Evolutionary conservation across 2,888 invertebrate species (phyloP), one percentile per base, ranked within the genome.

Genomic region (Microctonus aethiopoides): DNA sequence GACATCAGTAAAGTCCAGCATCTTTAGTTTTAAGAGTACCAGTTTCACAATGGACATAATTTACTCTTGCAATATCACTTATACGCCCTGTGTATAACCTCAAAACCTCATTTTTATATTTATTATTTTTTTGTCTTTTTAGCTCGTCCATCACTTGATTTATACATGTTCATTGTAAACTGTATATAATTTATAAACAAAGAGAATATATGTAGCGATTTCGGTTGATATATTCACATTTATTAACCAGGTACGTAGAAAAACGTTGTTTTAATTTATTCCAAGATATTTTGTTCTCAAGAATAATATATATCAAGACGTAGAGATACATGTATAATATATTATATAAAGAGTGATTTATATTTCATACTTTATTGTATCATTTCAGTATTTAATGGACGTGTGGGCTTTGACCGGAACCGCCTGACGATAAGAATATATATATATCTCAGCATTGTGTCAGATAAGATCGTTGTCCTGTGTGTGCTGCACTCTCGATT

Each of bases 381-480:
- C 26, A 61, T 54, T 62, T 39, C 56, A 39, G 51, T 41, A 46
- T 54, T 59, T 52, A 52, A 46, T 62, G 61, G 68, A 36, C 52
- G 61, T 61, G 68, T 68, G 62, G 62, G 62, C 20, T 67, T 61
- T 20, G 24, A 34, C 69, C 59, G 46, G 36, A 62, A 32, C 67
- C 29, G 32, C 29, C 22, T 56, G 67, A 59, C 46, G 16, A 46
- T 46, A 2, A 46, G 5, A 46, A 46, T 46, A 16, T 46, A 46
- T 46, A 16, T 46, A 46, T 46, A 39, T 39, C 16, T 46, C 46
- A 16, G 16, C 46, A n/a, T 46, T 52, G 62, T 32, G 52, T 39
- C 36, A 32, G 63, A 57, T 56, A 57, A 62, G 68, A 62, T 61
- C 68, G 62, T 57, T 68, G 68, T 57, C 41, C 68, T n/a, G 46